Conservation (phyloP, 2,113 vertebrate species). For the Labeo rohita region DNA sequence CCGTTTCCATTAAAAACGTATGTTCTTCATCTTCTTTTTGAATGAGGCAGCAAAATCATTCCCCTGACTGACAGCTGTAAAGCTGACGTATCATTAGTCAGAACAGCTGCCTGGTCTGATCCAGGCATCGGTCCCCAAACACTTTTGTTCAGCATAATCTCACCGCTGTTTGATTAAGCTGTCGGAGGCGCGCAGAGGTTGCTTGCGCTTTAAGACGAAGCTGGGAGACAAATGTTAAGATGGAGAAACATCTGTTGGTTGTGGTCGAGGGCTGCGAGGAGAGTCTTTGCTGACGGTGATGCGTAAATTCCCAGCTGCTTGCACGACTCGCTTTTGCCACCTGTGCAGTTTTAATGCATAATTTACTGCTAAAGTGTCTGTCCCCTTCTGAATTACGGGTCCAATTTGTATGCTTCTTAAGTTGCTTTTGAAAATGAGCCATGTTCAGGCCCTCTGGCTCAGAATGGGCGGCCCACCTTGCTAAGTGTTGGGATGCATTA, state of each 20-base stretch:
- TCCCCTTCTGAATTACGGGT: constrained; percentile 42
- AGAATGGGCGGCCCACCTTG: not conserved
- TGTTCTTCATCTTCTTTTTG: constrained; percentile 20
- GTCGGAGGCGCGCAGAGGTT: constrained; percentile 34
- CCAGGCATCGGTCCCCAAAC: constrained; percentile 23
- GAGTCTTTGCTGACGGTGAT: constrained; percentile 32
- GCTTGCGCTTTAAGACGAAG: constrained; percentile 53
- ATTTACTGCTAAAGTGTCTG: constrained; percentile 57
- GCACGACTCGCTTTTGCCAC: constrained; percentile 55
- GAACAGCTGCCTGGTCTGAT: constrained; percentile 47
- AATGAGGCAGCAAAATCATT: constrained; percentile 9
- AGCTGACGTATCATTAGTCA: constrained; percentile 50
- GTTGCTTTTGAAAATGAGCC: constrained; percentile 26
- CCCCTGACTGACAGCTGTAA: constrained; percentile 44
- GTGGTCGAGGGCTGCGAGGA: constrained; percentile 43
- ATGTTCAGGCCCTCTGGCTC: constrained; percentile 29
- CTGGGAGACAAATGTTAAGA: constrained; percentile 57
- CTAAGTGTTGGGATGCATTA: constrained; percentile 26
- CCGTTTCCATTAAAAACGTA: constrained; percentile 6
- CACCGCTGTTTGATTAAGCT: constrained; percentile 51
- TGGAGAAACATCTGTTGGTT: constrained; percentile 58
- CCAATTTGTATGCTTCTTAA: constrained; percentile 46
- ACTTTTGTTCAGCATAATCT: constrained; percentile 52
- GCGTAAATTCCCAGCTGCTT: constrained; percentile 59
- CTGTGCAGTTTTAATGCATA: constrained; percentile 60